phyloP scores from a whole-genome alignment of 2,113 vertebrate genomes.

The Tiliqua scincoides region DNA sequence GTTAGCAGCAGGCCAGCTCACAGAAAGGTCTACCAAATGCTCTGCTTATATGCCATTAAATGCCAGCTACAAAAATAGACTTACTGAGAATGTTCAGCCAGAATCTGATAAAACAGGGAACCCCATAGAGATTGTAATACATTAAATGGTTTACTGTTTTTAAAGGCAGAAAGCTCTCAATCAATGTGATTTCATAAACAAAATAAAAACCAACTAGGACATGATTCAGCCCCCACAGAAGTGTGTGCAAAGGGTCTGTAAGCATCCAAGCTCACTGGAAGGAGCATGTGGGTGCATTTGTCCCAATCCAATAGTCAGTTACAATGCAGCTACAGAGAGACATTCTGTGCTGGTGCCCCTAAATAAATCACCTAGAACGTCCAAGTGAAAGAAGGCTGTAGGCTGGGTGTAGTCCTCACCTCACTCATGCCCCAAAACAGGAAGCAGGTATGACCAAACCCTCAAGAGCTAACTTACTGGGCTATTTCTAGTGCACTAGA shows the following conservation, averaged over 20 bases:
- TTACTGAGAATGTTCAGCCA: background rate
- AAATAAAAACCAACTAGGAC: constrained; percentile 14
- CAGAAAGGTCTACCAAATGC: background rate
- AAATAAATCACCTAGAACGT: background rate
- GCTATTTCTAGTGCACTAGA: background rate
- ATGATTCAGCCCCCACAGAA: background rate
- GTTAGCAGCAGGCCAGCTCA: background rate
- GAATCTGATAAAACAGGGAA: constrained; percentile 18
- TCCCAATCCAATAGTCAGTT: background rate
- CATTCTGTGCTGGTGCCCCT: background rate
- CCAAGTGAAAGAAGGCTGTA: background rate
- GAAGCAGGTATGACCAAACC: background rate
- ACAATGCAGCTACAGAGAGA: background rate
- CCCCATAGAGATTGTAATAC: constrained; percentile 24
- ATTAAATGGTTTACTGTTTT: constrained; percentile 10
- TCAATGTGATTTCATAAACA: constrained; percentile 24
- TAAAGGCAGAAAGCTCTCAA: constrained; percentile 47
- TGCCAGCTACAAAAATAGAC: background rate
- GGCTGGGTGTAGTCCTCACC: background rate
- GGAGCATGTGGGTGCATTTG: background rate
- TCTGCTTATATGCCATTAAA: background rate
- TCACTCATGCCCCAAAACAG: background rate
- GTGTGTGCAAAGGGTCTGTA: background rate
- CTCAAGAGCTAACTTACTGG: background rate
- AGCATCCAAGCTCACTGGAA: background rate